Base-by-base conservation (phyloP, 37 sponge, comb jelly and placozoan genomes). In the Trichoplax adhaerens region DNA sequence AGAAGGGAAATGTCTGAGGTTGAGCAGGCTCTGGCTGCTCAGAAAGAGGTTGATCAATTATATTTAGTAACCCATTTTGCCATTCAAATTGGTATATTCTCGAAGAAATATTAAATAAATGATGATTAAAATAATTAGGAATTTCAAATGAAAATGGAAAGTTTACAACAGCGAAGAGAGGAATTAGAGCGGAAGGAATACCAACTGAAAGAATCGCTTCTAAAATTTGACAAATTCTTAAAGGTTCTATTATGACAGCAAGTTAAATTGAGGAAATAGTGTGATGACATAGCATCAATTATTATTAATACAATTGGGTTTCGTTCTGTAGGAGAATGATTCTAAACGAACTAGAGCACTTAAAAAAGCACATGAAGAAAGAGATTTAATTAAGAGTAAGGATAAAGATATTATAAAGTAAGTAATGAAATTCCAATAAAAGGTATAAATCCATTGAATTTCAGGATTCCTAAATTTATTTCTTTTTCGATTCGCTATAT, bases 81-180 rank as follows among this genome's bases (percentile, higher is more conserved):
- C 29, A 29, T 29, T 29, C 29, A 29, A 29, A 29, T 29, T 29
- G 29, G 29, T 29, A 29, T 29, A 29, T 29, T 29, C 29, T 29
- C 29, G 29, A 29, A 0, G 29, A 29, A 29, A 29, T 29, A 29
- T 29, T 29, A 29, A 29, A 29, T 29, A 29, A 29, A 29, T 29
- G 29, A 29, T 29, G 29, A 29, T 29, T 60, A 2, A 54, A 74
- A 47, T 54, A 60, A 58, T 12, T 68, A 91, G 84, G 98, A 96
- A 66, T 96, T 91, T 64, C 90, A 91, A 65, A 84, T 96, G 90
- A 96, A 88, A 66, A 88, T 96, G 90, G 98, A 96, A 81, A 82
- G 80, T 4, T 76, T 96, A 7, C 93, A 91, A 68, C 98, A 96
- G 76, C 74, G 98, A 12, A 81, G 90, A 75, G 98, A 96, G 58